Conservation (phyloP, 2,888 invertebrate genomes). For the Tetrapedia diversipes region DNA sequence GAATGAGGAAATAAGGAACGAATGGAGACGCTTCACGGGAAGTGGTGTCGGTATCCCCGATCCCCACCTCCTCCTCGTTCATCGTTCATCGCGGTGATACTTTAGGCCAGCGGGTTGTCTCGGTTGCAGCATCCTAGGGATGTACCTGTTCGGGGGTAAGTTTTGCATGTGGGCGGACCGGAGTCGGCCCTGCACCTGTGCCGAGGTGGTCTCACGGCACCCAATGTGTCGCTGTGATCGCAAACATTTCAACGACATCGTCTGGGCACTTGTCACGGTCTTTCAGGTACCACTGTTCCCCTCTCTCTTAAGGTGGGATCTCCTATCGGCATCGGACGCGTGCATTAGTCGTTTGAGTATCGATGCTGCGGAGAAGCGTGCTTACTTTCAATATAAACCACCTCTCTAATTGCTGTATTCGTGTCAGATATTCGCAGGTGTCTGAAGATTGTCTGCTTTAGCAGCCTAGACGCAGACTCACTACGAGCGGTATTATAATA, state of each 20-base stretch:
- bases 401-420: too few species aligned
- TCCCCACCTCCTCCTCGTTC: constrained; percentile 21
- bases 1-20: too few species aligned
- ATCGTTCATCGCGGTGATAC: constrained; percentile 73
- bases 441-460: too few species aligned
- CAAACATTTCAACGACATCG: constrained; percentile 99
- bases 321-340: too few species aligned
- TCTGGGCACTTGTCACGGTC: constrained; percentile 98
- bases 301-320: too few species aligned
- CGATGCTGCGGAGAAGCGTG: too few species aligned
- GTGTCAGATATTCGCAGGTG: too few species aligned
- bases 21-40: constrained; percentile 33
- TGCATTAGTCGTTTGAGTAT: too few species aligned
- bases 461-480: too few species aligned
- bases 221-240: constrained; percentile 97
- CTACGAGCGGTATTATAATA: too few species aligned
- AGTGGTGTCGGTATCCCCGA: constrained; percentile 14
- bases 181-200: constrained; percentile 95
- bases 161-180: constrained; percentile 98
- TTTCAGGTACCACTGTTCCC: constrained; percentile 90
- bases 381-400: too few species aligned
- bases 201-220: constrained; percentile 94
- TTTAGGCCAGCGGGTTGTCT: constrained; percentile 82
- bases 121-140: constrained; percentile 97
- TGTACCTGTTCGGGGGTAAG: constrained; percentile 99